Base-by-base conservation (phyloP, 2,888 invertebrate species). In the Nineta flava region DNA sequence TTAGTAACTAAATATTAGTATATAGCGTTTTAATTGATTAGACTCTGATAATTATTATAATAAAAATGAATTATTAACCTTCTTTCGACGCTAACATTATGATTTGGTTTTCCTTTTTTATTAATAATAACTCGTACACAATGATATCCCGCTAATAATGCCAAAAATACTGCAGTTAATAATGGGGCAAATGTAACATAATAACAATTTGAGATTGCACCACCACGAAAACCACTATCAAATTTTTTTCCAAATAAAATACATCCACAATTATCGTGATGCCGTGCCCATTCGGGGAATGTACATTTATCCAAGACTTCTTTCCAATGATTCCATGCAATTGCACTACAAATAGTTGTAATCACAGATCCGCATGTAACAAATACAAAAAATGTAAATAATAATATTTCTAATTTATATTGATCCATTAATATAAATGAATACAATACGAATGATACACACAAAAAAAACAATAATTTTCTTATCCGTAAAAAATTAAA, bases 301-400 rank as follows among this genome's bases (percentile, higher is more conserved):
- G 70, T 72, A 53, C 78, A 78, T 26, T 73, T 71, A 55, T 78
- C 75, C 2, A 78, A 63, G 1, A 76, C 77, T 7, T 70, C 66
- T 13, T 67, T 65, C 78, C 78, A 78, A 58, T 78, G 77, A 44
- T 72, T 66, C 67, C 74, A 77, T 1, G 75, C 72, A 50, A 77
- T 68, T 3, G 72, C 76, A 31, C 67, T 57, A 50, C 70, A 68
- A 49, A 72, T 60, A 13, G 19, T 45, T 21, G 45, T 45, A 44
- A 49, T 48, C 2, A 31, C 34, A 17, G 48, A 26, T 21, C 19
- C 13, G 12, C 34, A 13, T 9, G 26, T 9, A n/a, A 48, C 26
- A 41, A 48, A 10, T 19, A 26, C n/a, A 41, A 17, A 40, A 15
- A 41, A 21, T 19, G 41, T 41, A n/a, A 19, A 40, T 26, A 48